Conservation (phyloP, 2,113 vertebrate genomes). For the Tragelaphus buxtoni region DNA sequence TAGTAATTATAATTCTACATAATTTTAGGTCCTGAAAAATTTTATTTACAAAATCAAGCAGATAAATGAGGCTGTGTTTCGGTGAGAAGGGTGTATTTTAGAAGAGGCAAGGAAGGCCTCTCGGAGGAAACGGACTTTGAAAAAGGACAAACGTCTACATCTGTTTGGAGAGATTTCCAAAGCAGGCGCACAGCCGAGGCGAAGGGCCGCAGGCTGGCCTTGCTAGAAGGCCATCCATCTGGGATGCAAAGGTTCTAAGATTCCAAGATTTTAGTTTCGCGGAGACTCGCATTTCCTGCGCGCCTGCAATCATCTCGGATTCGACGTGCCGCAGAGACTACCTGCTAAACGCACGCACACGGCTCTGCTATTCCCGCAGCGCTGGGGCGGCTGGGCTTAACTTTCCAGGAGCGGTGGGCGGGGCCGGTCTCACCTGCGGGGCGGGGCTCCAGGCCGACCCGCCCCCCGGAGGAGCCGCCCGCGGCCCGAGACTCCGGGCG, state of each 20-base stretch:
- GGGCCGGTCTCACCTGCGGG: conserved; percentile 20
- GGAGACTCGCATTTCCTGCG: rapidly evolving
- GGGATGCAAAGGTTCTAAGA: background rate
- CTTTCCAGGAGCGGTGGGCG: background rate
- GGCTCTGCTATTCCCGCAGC: rapidly evolving
- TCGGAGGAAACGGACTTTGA: background rate
- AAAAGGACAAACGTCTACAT: background rate
- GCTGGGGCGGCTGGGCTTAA: rapidly evolving
- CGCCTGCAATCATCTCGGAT: background rate
- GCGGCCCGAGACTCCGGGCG: background rate
- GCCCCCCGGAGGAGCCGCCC: background rate
- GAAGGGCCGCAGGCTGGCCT: background rate
- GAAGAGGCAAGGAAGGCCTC: background rate
- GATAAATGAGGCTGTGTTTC: background rate
- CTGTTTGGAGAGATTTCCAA: background rate
- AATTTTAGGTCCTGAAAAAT: background rate
- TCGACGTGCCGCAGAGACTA: rapidly evolving
- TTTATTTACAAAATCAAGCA: background rate
- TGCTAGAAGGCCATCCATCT: background rate
- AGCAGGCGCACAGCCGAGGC: background rate
- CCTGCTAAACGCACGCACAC: rapidly evolving
- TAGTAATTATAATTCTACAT: too few relatives aligned
- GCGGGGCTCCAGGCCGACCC: background rate
- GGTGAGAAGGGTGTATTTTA: background rate
- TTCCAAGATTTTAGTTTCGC: background rate